Percentiles rank a stretch among this genome's conserved stretches.
These are phyloP conservation scores for Rugalucina vietnamica DNA, from an alignment of 2,888 invertebrate genomes.

Conservation along the genomic window DNA sequence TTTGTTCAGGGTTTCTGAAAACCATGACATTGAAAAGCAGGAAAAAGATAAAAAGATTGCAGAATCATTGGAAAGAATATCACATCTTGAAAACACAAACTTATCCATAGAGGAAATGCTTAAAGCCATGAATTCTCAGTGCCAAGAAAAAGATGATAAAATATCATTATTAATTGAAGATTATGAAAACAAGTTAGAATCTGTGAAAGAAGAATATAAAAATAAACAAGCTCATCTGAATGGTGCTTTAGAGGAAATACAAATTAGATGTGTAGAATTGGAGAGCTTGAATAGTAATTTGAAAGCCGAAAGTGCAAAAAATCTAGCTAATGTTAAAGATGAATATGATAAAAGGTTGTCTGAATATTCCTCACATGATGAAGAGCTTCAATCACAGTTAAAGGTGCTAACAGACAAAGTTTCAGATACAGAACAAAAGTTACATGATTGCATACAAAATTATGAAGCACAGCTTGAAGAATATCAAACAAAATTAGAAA, in stretches of 20 bases:
- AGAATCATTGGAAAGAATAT: slow-evolving; percentile 52
- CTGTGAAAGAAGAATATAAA: slow-evolving; percentile 58
- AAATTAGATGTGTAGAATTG: slow-evolving; percentile 48
- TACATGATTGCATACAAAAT: slow-evolving; percentile 77
- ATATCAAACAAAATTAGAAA: slow-evolving; percentile 66
- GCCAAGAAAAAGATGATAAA: slow-evolving; percentile 68
- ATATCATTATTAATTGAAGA: slow-evolving; percentile 61
- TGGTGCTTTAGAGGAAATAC: slow-evolving; percentile 51
- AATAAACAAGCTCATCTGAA: slow-evolving; percentile 56
- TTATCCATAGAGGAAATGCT: slow-evolving; percentile 74
- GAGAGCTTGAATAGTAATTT: slow-evolving; percentile 34
- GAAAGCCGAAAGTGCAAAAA: slow-evolving; percentile 23
- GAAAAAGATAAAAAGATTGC: slow-evolving; percentile 66
- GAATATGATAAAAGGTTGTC: slow-evolving; percentile 67
- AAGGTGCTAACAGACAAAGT: slow-evolving; percentile 75
- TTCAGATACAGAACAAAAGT: slow-evolving; percentile 72
- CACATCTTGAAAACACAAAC: slow-evolving; percentile 62
- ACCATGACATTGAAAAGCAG: slow-evolving; percentile 65
- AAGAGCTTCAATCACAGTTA: slow-evolving; percentile 74
- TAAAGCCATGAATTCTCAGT: slow-evolving; percentile 68
- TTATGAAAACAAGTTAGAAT: slow-evolving; percentile 51
- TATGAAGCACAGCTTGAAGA: slow-evolving; percentile 76
- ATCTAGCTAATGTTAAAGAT: slow-evolving; percentile 44
- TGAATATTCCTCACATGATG: slow-evolving; percentile 72
- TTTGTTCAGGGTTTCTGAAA: slow-evolving; percentile 61